These are phyloP conservation scores for Akabosia matsudoensis DNA, from an alignment of 1,140 invertebrate species.

Conservation along the genomic window DNA sequence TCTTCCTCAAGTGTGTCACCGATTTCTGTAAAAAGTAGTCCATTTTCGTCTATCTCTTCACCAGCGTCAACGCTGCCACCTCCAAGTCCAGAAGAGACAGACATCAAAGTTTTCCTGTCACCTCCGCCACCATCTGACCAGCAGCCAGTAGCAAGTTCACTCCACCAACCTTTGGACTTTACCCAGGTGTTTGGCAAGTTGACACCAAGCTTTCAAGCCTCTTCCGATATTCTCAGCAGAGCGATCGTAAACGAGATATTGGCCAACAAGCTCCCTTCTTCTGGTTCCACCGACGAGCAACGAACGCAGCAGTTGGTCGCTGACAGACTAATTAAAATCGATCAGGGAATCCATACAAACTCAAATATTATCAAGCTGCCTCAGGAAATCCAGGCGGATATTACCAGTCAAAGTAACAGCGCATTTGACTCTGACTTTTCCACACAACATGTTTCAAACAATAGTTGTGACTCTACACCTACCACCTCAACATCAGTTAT, in stretches of 20 bases:
- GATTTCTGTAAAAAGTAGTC: background rate
- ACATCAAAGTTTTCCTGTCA: background rate
- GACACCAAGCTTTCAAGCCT: background rate
- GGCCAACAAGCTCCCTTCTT: background rate
- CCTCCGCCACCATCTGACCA: background rate
- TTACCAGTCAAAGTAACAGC: background rate
- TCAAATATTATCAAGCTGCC: background rate
- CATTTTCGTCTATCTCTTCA: background rate
- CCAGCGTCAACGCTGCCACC: background rate
- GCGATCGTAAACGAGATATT: background rate
- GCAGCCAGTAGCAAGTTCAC: background rate
- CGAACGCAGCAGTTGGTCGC: background rate
- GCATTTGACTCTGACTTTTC: background rate
- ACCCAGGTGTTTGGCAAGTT: slow-evolving; percentile 17
- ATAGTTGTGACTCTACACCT: background rate
- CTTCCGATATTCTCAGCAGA: background rate
- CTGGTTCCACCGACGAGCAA: background rate
- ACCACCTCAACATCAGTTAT: background rate
- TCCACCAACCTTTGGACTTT: slow-evolving; percentile 14
- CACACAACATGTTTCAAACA: background rate
- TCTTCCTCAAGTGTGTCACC: background rate
- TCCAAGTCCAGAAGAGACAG: background rate
- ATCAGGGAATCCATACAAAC: background rate
- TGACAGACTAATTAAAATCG: slow-evolving; percentile 14
- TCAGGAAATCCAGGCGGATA: background rate